A percentile compares a stretch with the other conserved stretches of the same genome.
Conservation (phyloP, 2,888 invertebrate genomes). For the Limenitis camilla region DNA sequence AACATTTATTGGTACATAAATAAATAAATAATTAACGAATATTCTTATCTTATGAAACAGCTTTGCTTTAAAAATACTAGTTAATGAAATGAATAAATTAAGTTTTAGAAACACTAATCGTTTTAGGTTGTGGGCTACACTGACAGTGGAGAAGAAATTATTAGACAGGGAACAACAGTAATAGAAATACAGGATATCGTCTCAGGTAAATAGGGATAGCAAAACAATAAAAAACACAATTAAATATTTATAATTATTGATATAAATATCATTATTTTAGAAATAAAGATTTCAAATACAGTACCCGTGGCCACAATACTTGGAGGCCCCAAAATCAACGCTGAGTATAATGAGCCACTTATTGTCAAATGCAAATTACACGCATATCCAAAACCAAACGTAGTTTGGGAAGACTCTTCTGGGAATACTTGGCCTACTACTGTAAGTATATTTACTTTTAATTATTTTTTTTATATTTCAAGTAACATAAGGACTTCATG, state of each 20-base stretch:
- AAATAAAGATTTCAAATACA: conserved; percentile 25
- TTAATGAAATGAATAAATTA: no score
- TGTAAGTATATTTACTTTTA: conserved; percentile 2
- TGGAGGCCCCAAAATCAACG: conserved; percentile 24
- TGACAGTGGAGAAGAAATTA: conserved; percentile 10
- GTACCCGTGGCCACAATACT: conserved; percentile 32
- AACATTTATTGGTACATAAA: no score
- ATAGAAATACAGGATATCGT: conserved; percentile 16
- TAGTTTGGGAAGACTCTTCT: conserved; percentile 37
- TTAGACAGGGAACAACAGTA: conserved; percentile 10
- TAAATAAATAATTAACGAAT: no score
- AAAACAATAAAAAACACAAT: not conserved
- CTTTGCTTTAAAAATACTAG: no score
- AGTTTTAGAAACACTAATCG: not conserved
- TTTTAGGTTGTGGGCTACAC: conserved; percentile 17
- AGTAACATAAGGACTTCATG: not conserved
- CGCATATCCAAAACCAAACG: conserved; percentile 41
- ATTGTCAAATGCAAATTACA: conserved; percentile 40
- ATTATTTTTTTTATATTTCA: not conserved
- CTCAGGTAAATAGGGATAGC: not conserved
- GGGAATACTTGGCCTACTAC: not conserved
- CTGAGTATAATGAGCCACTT: conserved; percentile 29
- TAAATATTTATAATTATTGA: not conserved
- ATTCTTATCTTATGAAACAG: no score
- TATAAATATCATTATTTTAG: not conserved